These are phyloP conservation scores for Hiodon alosoides DNA, from an alignment of 2,113 vertebrate species.

Conservation along the genomic window DNA sequence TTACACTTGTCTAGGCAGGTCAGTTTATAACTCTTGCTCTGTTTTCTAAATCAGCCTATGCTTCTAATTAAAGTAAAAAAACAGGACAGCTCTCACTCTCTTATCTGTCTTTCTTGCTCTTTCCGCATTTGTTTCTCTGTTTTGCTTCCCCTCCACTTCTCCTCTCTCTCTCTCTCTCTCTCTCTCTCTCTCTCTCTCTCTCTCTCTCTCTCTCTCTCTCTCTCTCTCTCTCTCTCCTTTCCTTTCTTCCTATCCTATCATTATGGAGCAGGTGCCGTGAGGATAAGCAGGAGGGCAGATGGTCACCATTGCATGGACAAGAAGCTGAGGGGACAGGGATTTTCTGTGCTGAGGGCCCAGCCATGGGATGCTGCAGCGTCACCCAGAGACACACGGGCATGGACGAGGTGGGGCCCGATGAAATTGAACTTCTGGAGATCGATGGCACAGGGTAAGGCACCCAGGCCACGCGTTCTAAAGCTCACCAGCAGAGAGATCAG, in stretches of 20 bases:
- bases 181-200: conserved; percentile 28
- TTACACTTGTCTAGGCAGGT: no score
- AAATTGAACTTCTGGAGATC: conserved; percentile 66
- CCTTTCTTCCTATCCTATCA: conserved; percentile 33
- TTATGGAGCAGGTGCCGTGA: conserved; percentile 35
- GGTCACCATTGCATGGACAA: conserved; percentile 47
- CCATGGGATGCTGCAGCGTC: conserved; percentile 75
- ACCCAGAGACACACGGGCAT: conserved; percentile 60
- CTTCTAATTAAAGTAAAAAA: background rate
- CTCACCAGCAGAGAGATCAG: no score
- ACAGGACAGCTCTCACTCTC: background rate
- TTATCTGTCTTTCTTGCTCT: background rate
- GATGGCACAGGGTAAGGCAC: conserved; percentile 61
- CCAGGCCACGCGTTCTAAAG: background rate
- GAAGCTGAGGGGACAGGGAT: conserved; percentile 19
- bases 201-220: conserved; percentile 34
- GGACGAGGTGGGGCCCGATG: conserved; percentile 65
- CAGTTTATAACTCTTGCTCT: no score
- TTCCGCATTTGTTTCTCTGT: conserved; percentile 24
- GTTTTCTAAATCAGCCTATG: background rate
- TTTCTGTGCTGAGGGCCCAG: conserved; percentile 29
- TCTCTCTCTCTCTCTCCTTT: conserved; percentile 35
- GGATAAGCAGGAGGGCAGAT: conserved; percentile 55
- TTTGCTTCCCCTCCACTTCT: conserved; percentile 33
- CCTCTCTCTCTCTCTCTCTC: conserved; percentile 20